These are phyloP conservation scores for Mandrillus leucophaeus DNA, from an alignment of 2,113 vertebrate genomes.

Conservation along the genomic window DNA sequence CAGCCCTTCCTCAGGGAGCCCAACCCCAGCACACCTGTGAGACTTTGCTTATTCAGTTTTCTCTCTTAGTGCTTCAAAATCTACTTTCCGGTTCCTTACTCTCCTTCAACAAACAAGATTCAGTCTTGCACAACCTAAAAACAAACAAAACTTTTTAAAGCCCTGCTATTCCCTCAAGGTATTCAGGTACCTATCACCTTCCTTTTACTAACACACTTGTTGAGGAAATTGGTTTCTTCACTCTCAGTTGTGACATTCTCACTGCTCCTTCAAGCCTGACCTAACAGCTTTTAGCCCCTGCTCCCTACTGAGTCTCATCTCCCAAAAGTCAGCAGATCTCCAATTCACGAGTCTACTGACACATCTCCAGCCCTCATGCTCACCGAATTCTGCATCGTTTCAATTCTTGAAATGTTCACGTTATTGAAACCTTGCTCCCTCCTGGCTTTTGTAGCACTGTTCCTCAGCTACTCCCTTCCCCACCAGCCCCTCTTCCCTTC, in stretches of 20 bases:
- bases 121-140: not conserved
- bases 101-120: constrained; percentile 50
- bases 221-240: not conserved
- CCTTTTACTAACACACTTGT: not conserved
- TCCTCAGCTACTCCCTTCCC: too few relatives aligned
- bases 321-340: not conserved
- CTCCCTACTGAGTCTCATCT: not conserved
- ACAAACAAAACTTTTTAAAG: not conserved
- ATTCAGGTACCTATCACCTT: not conserved
- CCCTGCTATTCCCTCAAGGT: not conserved
- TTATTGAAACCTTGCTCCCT: not conserved
- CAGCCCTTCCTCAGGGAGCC: not conserved
- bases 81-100: not conserved
- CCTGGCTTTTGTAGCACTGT: not conserved
- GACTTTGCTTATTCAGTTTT: not conserved
- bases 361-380: not conserved
- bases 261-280: not conserved
- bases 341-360: too few relatives aligned
- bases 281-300: not conserved
- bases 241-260: not conserved
- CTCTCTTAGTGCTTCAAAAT: constrained; percentile 4
- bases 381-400: not conserved
- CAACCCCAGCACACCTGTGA: not conserved
- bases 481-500: not conserved
- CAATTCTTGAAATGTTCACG: not conserved